Evolutionary conservation across 2,797 vertebrate genomes (phyloP).

Genomic region (Lycodopsis pacificus): DNA sequence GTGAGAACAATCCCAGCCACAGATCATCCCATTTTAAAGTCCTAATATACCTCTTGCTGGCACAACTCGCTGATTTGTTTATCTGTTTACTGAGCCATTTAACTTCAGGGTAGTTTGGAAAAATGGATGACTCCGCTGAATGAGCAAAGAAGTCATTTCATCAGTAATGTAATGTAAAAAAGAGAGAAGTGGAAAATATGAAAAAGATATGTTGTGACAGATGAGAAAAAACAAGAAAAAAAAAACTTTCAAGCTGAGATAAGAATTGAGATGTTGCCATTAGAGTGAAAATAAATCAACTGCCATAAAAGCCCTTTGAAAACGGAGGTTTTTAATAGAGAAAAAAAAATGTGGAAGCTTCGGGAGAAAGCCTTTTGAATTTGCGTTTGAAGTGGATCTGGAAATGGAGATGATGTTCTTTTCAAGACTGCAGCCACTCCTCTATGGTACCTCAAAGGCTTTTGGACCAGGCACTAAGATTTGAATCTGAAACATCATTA

Average conservation of each 20-base stretch:
- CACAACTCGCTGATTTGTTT: slow-evolving; percentile 15
- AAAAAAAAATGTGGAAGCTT: slow-evolving; percentile 18
- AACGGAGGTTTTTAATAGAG: slow-evolving; percentile 5
- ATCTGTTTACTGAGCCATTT: slow-evolving; percentile 24
- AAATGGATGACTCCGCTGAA: slow-evolving; percentile 30
- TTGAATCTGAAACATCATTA: slow-evolving; percentile 50
- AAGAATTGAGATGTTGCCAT: slow-evolving; percentile 41
- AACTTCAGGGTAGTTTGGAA: slow-evolving; percentile 13
- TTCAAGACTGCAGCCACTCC: slow-evolving; percentile 45
- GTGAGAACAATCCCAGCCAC: not conserved
- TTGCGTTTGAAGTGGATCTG: slow-evolving; percentile 50
- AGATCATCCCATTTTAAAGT: slow-evolving; percentile 12
- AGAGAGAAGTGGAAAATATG: not conserved
- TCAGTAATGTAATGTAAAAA: slow-evolving; percentile 16
- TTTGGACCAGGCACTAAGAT: slow-evolving; percentile 20
- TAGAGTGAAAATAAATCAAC: slow-evolving; percentile 42
- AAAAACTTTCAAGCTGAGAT: slow-evolving; percentile 24
- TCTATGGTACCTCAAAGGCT: slow-evolving; percentile 45
- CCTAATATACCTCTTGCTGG: slow-evolving; percentile 2
- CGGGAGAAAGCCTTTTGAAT: slow-evolving; percentile 37
- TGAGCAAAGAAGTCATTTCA: slow-evolving; percentile 28
- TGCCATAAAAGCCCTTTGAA: slow-evolving; percentile 32
- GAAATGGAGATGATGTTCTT: slow-evolving; percentile 38
- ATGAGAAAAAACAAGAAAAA: slow-evolving; percentile 18
- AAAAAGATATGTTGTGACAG: slow-evolving; percentile 26